These are phyloP conservation scores for Acanthopagrus latus DNA, from an alignment of 2,797 vertebrate genomes.

Conservation along the genomic window DNA sequence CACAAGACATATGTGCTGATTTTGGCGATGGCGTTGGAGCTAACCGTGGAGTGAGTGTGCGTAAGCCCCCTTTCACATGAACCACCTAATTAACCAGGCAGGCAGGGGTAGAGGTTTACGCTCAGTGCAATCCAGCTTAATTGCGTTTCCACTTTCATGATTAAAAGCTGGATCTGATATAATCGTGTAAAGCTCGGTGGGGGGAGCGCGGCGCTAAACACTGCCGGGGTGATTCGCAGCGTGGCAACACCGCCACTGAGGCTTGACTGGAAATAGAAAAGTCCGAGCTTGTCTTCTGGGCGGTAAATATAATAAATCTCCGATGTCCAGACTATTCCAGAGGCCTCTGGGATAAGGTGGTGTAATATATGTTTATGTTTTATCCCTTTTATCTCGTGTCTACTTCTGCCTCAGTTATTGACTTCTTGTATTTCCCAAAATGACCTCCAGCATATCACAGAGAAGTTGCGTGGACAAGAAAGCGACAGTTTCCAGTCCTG, in stretches of 20 bases:
- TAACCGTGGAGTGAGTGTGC: conserved; percentile 17
- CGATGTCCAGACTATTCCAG: conserved; percentile 6
- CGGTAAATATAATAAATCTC: conserved; percentile 38
- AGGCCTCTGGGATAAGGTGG: conserved; percentile 26
- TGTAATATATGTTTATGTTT: conserved; percentile 24
- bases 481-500: background rate
- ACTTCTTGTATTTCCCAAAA: conserved; percentile 35
- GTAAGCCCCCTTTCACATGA: conserved; percentile 10
- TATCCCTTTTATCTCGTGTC: conserved; percentile 27
- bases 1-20: conserved; percentile 32
- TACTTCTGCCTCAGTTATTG: conserved; percentile 42
- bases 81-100: conserved; percentile 49
- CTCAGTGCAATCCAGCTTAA: conserved; percentile 45
- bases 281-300: background rate
- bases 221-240: conserved; percentile 9
- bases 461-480: background rate
- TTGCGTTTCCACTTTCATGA: conserved; percentile 58
- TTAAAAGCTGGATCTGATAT: conserved; percentile 61
- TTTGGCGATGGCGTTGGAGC: conserved; percentile 30
- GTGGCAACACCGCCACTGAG: conserved; percentile 4
- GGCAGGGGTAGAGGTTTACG: conserved; percentile 38
- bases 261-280: conserved; percentile 29
- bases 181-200: conserved; percentile 39
- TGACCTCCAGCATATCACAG: conserved; percentile 5
- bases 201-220: conserved; percentile 24